Percentiles rank a stretch among this genome's conserved stretches.
Conservation (phyloP, 2,113 vertebrate genomes). For the Nothocercus julius region DNA sequence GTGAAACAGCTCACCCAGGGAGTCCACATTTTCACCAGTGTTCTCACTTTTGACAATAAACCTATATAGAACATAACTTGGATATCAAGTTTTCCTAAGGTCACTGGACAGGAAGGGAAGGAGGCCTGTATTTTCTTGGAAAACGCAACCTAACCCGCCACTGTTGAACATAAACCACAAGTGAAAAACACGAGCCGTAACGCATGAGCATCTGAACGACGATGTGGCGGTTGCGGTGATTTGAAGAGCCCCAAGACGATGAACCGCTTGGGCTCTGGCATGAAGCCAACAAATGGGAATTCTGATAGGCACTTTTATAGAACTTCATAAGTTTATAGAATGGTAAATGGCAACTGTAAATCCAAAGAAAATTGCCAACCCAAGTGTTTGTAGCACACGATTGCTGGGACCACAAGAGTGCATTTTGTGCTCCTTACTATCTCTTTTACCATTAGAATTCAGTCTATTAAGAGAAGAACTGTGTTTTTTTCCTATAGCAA, state of each 20-base stretch:
- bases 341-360: neutral
- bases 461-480: neutral
- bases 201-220: neutral
- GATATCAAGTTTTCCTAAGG: neutral
- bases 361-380: neutral
- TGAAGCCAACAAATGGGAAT: neutral
- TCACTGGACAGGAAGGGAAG: neutral
- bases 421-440: neutral
- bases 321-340: neutral
- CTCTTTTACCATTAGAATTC: neutral
- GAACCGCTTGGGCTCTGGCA: neutral
- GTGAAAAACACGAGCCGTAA: neutral
- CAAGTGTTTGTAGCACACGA: neutral
- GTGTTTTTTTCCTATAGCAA: neutral
- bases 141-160: neutral
- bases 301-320: neutral
- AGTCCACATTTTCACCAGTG: neutral
- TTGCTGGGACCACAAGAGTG: neutral
- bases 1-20: neutral
- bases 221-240: rapidly evolving
- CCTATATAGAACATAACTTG: neutral
- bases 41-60: neutral
- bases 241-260: neutral
- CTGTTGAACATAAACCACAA: neutral
- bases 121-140: neutral